These are phyloP conservation scores for Ditula angustiorana DNA, from an alignment of 2,888 invertebrate genomes.

Conservation along the genomic window DNA sequence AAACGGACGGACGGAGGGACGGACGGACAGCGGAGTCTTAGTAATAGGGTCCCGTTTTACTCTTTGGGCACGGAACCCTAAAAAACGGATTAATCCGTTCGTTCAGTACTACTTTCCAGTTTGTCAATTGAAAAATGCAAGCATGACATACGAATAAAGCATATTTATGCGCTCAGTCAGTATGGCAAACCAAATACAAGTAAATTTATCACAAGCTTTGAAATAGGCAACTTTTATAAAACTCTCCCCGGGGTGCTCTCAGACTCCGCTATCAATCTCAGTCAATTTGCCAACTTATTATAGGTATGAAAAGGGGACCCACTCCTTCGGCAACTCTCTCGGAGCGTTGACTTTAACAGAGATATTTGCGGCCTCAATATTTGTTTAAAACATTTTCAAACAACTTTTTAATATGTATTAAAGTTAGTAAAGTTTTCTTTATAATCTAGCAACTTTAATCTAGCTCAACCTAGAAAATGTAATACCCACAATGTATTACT, in stretches of 20 bases:
- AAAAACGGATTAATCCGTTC: too few relatives aligned
- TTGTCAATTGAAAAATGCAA: not conserved
- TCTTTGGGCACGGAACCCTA: too few relatives aligned
- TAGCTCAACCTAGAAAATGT: too few relatives aligned
- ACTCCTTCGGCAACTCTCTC: conserved; percentile 10
- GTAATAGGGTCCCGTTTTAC: too few relatives aligned
- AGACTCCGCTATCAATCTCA: conserved; percentile 44
- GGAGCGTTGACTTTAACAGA: conserved; percentile 27
- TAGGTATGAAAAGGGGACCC: conserved; percentile 37
- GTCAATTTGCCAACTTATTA: conserved; percentile 44
- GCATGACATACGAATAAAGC: not conserved
- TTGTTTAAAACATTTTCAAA: not conserved
- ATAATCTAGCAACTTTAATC: too few relatives aligned
- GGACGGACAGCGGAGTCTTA: too few relatives aligned
- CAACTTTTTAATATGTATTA: not conserved
- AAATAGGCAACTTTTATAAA: conserved; percentile 35
- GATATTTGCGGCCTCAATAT: conserved; percentile 23
- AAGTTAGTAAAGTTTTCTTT: too few relatives aligned
- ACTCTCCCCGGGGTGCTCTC: conserved; percentile 35
- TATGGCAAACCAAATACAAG: not conserved
- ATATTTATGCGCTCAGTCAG: not conserved
- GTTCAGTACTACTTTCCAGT: too few relatives aligned
- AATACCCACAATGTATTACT: too few relatives aligned
- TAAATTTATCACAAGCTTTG: conserved; percentile 12
- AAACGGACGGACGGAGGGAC: too few relatives aligned